Percentiles rank a stretch among this genome's conserved stretches.
phyloP scores from a whole-genome alignment of 2,797 vertebrate genomes.

The Peromyscus melanophrys region DNA sequence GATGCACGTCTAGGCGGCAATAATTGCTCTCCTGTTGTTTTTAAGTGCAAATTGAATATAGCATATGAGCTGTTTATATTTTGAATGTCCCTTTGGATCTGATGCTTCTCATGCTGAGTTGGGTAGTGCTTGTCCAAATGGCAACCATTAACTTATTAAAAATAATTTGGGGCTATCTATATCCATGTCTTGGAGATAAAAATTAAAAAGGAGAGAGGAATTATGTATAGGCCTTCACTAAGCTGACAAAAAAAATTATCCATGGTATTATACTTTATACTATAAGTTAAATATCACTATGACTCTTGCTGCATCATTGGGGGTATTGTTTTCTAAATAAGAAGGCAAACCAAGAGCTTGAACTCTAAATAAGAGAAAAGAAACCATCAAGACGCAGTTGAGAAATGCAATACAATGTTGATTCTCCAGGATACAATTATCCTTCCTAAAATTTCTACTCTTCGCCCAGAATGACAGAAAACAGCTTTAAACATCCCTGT shows the following conservation, averaged over 20 bases:
- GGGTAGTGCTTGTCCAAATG: not conserved
- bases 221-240: not conserved
- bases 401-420: not conserved
- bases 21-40: slow-evolving; percentile 59
- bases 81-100: slow-evolving; percentile 2
- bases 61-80: not conserved
- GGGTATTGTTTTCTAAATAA: not conserved
- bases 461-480: not conserved
- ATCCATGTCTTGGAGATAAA: not conserved
- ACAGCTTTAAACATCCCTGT: not conserved
- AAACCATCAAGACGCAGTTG: not conserved
- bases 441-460: not conserved
- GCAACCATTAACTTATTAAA: slow-evolving; percentile 43
- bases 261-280: not conserved
- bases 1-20: not conserved
- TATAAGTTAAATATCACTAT: slow-evolving; percentile 1
- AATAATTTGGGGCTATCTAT: not conserved
- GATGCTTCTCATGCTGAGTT: not conserved
- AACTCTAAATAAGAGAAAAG: not conserved
- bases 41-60: not conserved
- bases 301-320: not conserved
- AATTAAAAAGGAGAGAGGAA: not conserved
- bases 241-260: not conserved
- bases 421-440: not conserved
- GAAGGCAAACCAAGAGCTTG: not conserved